These are phyloP conservation scores for Diuraphis noxia DNA, from an alignment of 1,140 invertebrate species.

Conservation along the genomic window DNA sequence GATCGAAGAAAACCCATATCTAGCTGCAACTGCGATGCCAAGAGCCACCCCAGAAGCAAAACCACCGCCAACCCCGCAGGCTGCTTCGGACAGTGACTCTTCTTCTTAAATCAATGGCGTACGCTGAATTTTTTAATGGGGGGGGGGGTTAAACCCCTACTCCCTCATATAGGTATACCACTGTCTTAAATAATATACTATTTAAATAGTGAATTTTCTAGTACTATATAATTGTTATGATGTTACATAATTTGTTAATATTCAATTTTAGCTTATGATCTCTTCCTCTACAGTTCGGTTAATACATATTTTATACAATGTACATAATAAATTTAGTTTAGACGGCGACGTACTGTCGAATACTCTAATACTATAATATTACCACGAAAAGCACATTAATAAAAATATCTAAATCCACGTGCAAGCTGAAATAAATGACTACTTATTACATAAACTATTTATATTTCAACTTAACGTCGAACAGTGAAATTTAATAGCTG, in stretches of 20 bases:
- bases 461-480: background rate
- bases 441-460: background rate
- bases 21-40: constrained; percentile 66
- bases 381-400: background rate
- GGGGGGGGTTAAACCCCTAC: too few species aligned
- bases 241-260: background rate
- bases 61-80: background rate
- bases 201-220: background rate
- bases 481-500: background rate
- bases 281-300: constrained; percentile 21
- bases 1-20: constrained; percentile 71
- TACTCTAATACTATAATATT: background rate
- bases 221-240: background rate
- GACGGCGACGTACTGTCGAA: background rate
- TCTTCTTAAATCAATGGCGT: too few species aligned
- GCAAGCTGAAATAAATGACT: background rate
- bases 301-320: background rate
- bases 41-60: constrained; percentile 56
- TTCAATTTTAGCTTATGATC: constrained; percentile 11
- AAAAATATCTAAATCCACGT: background rate
- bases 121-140: too few species aligned
- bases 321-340: constrained; percentile 17
- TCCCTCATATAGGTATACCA: too few species aligned
- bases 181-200: background rate
- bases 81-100: constrained; percentile 24